These are phyloP conservation scores for Pelochelys cantorii DNA, from an alignment of 2,797 vertebrate species.

Conservation along the genomic window DNA sequence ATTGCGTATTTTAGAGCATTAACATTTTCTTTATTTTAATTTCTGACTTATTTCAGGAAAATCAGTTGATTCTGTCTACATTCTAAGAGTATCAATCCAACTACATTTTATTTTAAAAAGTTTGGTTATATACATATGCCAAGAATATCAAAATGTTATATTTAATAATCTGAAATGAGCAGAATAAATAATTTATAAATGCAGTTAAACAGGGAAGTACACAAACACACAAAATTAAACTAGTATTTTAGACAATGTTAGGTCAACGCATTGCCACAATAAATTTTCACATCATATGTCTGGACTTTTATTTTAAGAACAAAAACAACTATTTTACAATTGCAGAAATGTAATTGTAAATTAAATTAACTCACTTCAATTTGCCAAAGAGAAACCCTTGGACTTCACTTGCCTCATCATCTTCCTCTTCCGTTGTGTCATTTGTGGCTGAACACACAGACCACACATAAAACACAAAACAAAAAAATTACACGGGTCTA, in stretches of 20 bases:
- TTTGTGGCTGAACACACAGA: conserved; percentile 82
- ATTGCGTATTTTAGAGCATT: neutral
- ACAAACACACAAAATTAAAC: neutral
- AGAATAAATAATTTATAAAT: neutral
- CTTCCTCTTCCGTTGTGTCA: conserved; percentile 77
- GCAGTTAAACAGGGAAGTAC: neutral
- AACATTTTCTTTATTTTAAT: neutral
- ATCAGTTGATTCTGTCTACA: too few species aligned
- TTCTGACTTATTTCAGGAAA: neutral
- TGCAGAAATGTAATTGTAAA: neutral
- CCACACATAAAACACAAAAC: conserved; percentile 3
- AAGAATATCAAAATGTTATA: neutral
- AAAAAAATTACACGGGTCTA: conserved; percentile 11
- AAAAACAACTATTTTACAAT: conserved; percentile 10
- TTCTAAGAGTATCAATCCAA: neutral
- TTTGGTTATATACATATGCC: neutral
- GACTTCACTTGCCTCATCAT: conserved; percentile 86
- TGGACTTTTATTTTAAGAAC: neutral
- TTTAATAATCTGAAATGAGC: neutral
- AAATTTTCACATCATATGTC: neutral
- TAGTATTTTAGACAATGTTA: neutral
- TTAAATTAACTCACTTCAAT: conserved; percentile 87
- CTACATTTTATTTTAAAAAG: neutral
- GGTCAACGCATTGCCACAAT: neutral
- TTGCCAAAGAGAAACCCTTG: conserved; percentile 94